Conservation (phyloP, 2,113 vertebrate genomes). For the Sorex fumeus region DNA sequence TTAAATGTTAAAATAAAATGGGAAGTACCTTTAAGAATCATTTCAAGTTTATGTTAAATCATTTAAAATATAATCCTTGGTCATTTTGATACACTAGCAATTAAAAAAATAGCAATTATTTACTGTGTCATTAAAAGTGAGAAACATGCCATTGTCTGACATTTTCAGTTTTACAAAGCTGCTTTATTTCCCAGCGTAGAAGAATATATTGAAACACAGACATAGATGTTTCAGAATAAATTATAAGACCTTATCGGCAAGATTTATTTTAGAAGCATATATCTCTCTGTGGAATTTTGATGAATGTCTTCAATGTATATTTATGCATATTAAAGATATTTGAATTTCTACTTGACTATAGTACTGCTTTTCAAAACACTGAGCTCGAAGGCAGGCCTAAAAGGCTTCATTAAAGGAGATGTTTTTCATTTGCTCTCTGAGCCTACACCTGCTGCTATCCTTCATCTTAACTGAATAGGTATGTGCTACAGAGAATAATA, state of each 20-base stretch:
- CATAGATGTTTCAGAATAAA: conserved; percentile 53
- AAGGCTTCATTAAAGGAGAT: background rate
- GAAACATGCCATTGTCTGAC: conserved; percentile 18
- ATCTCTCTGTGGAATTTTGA: conserved; percentile 47
- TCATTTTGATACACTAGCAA: conserved; percentile 32
- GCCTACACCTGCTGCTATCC: background rate
- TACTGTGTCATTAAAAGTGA: conserved; percentile 69
- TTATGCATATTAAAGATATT: conserved; percentile 55
- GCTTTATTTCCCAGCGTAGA: conserved; percentile 43
- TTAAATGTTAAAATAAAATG: conserved; percentile 41
- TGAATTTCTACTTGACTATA: conserved; percentile 60
- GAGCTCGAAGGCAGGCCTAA: conserved; percentile 1
- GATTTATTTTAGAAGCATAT: conserved; percentile 61
- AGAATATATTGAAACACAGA: conserved; percentile 46
- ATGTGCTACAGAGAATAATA: background rate
- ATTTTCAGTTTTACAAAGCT: conserved; percentile 59
- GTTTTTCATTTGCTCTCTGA: background rate
- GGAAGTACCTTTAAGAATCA: conserved; percentile 45
- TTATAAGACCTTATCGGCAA: background rate
- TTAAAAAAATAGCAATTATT: conserved; percentile 37
- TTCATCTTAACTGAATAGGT: background rate
- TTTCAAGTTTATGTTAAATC: conserved; percentile 27
- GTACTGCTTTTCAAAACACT: conserved; percentile 14
- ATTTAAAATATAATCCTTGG: conserved; percentile 41
- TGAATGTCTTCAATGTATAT: conserved; percentile 44